Evolutionary conservation across 2,797 vertebrate species (phyloP).

Genomic region (Sitta carolinensis): DNA sequence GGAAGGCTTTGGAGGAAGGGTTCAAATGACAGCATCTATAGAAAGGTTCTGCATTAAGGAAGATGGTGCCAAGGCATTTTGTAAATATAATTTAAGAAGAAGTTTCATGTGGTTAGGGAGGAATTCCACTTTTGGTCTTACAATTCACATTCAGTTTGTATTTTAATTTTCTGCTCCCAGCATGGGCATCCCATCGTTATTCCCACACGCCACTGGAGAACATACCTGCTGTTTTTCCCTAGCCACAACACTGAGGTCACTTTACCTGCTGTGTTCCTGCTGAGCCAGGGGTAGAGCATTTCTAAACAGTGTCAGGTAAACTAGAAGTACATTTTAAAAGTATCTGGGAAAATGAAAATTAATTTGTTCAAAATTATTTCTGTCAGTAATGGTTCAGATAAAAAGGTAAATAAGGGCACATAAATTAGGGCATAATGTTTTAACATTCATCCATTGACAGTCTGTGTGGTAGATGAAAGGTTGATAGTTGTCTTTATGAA

Average conservation of each 20-base stretch:
- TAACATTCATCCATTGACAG: neutral
- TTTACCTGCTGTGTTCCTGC: neutral
- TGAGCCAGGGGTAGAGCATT: neutral
- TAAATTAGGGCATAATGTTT: neutral
- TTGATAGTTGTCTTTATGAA: neutral
- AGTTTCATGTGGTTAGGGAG: neutral
- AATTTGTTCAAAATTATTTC: neutral
- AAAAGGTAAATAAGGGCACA: neutral
- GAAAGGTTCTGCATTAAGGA: neutral
- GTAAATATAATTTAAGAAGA: neutral
- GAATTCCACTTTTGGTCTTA: neutral
- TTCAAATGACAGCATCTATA: neutral
- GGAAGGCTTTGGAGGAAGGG: neutral
- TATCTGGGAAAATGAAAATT: neutral
- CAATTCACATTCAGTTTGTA: neutral
- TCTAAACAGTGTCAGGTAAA: neutral
- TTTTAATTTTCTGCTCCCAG: neutral
- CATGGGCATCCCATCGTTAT: neutral
- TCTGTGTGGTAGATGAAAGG: neutral
- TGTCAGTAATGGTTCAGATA: neutral
- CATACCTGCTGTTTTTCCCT: accelerated
- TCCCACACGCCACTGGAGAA: neutral
- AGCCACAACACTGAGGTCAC: neutral
- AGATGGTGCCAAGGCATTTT: neutral
- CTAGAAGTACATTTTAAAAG: neutral